These are phyloP conservation scores for Heliconius charithonia DNA, from an alignment of 2,888 invertebrate species.

Conservation along the genomic window DNA sequence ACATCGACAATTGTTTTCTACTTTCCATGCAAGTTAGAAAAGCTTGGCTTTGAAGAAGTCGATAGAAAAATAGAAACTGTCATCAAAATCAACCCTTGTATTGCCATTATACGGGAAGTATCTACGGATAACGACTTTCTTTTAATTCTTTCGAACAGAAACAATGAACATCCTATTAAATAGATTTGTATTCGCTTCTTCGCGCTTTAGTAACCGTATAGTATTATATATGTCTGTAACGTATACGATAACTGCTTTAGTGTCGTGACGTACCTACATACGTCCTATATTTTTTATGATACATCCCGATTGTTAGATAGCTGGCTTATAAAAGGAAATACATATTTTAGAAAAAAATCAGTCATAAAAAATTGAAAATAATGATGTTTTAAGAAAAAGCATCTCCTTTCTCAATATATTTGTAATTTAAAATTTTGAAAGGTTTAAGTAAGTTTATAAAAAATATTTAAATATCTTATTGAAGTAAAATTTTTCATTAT, in stretches of 20 bases:
- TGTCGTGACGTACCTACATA: no score
- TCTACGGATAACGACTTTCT: neutral
- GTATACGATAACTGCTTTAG: no score
- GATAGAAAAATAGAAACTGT: neutral
- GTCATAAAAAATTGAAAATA: neutral
- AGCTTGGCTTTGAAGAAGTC: neutral
- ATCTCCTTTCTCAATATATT: neutral
- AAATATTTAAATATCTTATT: neutral
- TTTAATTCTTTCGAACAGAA: neutral
- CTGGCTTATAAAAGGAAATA: neutral
- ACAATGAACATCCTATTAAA: neutral
- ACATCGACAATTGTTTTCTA: neutral
- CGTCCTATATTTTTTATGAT: neutral
- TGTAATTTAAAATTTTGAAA: neutral
- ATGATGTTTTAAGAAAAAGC: neutral
- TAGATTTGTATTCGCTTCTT: no score
- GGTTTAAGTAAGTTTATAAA: neutral
- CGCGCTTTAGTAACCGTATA: no score
- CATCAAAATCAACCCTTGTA: neutral
- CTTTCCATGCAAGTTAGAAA: neutral
- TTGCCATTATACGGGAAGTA: neutral
- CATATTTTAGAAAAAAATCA: neutral
- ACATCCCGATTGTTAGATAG: neutral
- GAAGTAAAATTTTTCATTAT: no score
- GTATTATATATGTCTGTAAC: no score